Conservation (phyloP, 2,797 vertebrate genomes). For the Pangasius larnaudii region DNA sequence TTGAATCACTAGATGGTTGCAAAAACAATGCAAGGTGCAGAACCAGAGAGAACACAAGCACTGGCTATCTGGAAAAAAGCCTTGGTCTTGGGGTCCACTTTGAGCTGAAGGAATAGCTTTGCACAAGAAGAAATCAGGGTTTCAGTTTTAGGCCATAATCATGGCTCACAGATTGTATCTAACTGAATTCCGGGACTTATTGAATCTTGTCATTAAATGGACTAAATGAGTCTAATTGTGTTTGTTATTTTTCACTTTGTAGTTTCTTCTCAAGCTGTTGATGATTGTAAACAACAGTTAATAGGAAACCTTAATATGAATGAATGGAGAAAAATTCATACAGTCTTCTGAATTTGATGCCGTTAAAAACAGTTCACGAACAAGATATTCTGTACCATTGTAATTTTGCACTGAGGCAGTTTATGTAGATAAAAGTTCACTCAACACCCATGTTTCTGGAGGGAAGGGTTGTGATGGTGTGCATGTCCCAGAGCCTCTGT, state of each 20-base stretch:
- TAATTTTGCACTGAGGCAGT: not conserved
- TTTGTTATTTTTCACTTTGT: conserved; percentile 22
- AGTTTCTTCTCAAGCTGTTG: not conserved
- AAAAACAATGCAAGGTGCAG: not conserved
- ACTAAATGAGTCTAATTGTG: conserved; percentile 6
- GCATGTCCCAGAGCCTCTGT: conserved; percentile 61
- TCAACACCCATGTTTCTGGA: conserved; percentile 36
- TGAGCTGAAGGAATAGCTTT: not conserved
- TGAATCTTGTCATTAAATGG: conserved; percentile 31
- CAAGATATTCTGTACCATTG: not conserved
- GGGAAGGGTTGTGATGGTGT: conserved; percentile 52
- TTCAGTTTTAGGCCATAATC: conserved; percentile 25
- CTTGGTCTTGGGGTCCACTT: not conserved
- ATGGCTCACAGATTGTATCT: conserved; percentile 32
- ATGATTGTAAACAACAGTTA: not conserved
- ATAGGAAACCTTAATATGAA: not conserved
- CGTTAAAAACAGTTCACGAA: not conserved
- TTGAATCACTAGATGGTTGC: not conserved
- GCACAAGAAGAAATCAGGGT: not conserved
- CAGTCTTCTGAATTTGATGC: not conserved
- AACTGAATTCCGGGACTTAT: conserved; percentile 27
- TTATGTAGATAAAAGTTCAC: conserved; percentile 7
- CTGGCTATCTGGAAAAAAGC: conserved; percentile 8
- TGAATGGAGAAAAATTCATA: not conserved
- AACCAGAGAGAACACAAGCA: not conserved